Base-by-base conservation (phyloP, 2,888 invertebrate species). In the Nemoura dubitans region DNA sequence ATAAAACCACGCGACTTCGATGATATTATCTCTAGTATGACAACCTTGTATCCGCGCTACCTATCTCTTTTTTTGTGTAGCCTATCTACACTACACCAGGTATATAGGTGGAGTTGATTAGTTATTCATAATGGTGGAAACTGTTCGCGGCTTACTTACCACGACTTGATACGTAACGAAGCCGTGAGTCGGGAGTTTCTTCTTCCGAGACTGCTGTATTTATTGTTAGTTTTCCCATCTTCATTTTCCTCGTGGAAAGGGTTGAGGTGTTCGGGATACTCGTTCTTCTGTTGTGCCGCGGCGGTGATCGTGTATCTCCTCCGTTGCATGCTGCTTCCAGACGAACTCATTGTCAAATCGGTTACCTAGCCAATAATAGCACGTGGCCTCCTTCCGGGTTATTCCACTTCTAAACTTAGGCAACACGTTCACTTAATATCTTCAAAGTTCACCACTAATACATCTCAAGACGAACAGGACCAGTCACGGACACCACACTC, bases 181-280 rank as follows among this genome's bases (percentile, higher is more conserved):
- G 84, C 7, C 16, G 43, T 84, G 26, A 84, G 29, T n/a, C 81
- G 7, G 1, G 81, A 81, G 27, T 84, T 84, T 76, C 84, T 25
- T 27, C 84, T n/a, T 0, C 84, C 76, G 0, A 84, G 1, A 14
- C 28, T 76, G 36, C 36, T 42, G 36, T 25, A 83, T n/a, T 43
- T 83, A 26, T 30, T 83, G n/a, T 84, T 84, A 0, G 14, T 6
- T 28, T 86, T 87, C 25, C 85, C 86, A 30, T 43, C 83, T 27
- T 76, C 83, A 21, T 82, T 84, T 5, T 94, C 93, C 89, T 95
- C 95, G 88, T 94, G 94, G 91, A 96, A 96, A 28, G 96, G 96
- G 91, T 96, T 96, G 88, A 96, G 92, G 91, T 96, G 95, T 90
- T 96, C 95, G 82, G 96, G 96, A 91, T 96, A 96, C 91, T 96